These are phyloP conservation scores for Prinia subflava DNA, from an alignment of 2,113 vertebrate genomes.

Conservation along the genomic window DNA sequence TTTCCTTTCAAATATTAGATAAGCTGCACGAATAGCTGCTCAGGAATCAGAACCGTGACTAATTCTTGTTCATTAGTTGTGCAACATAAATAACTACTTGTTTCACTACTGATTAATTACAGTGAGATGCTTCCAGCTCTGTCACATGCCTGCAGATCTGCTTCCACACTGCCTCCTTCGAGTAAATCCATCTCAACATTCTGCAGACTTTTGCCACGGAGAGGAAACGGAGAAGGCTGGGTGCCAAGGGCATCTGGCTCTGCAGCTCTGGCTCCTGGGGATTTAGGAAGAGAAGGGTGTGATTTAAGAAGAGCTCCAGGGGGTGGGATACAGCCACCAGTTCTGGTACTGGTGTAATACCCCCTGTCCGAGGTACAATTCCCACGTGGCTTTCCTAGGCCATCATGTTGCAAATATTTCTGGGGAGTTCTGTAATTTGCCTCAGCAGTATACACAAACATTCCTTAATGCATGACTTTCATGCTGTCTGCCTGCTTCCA, in stretches of 20 bases:
- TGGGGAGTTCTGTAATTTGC: neutral
- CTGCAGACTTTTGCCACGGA: neutral
- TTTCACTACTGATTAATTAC: neutral
- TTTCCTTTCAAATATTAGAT: constrained; percentile 24
- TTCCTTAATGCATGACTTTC: neutral
- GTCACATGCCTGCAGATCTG: neutral
- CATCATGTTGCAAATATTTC: neutral
- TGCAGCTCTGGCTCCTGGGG: neutral
- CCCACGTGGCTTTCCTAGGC: neutral
- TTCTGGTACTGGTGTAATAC: neutral
- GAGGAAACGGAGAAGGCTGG: neutral
- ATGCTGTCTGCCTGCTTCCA: neutral
- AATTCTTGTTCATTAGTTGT: neutral
- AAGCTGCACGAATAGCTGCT: neutral
- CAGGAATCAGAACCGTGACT: neutral
- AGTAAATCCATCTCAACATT: neutral
- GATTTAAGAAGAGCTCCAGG: neutral
- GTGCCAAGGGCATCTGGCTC: rapidly evolving
- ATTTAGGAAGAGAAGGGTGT: neutral
- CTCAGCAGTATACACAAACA: neutral
- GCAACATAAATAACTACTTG: neutral
- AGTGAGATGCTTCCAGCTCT: neutral
- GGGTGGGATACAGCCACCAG: neutral
- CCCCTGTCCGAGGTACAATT: neutral
- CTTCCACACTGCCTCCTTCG: neutral